Conservation (phyloP, 1,140 invertebrate genomes). For the Tetramorium simillimum region DNA sequence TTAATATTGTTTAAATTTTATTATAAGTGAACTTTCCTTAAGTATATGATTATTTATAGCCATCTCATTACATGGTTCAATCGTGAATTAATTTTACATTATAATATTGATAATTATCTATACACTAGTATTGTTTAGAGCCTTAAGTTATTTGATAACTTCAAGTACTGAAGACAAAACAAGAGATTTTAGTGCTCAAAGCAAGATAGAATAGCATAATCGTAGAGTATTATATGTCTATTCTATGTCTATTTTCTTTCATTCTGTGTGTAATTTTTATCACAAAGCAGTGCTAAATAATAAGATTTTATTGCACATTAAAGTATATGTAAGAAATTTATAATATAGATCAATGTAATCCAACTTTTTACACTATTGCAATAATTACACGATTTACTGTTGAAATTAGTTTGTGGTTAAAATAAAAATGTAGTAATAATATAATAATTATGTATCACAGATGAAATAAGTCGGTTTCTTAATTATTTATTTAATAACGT, state of each 20-base stretch:
- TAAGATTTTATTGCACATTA: slow-evolving; percentile 2
- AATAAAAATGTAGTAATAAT: background rate
- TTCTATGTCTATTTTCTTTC: slow-evolving; percentile 16
- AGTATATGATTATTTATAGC: background rate
- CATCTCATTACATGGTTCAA: background rate
- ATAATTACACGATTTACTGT: background rate
- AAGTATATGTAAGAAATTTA: slow-evolving; percentile 9
- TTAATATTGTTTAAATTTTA: slow-evolving; percentile 20
- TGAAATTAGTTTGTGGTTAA: background rate
- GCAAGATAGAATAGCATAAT: background rate
- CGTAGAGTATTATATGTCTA: slow-evolving; percentile 8
- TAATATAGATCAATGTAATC: background rate
- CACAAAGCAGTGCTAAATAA: slow-evolving; percentile 22
- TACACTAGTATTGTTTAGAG: slow-evolving; percentile 21
- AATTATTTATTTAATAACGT: background rate
- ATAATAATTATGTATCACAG: slow-evolving; percentile 11
- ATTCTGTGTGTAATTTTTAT: slow-evolving; percentile 27
- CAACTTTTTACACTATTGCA: background rate
- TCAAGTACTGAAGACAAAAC: slow-evolving; percentile 10
- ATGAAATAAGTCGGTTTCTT: slow-evolving; percentile 9
- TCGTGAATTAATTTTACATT: slow-evolving; percentile 18
- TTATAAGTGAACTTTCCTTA: background rate
- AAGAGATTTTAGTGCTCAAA: slow-evolving; percentile 5
- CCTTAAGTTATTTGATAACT: slow-evolving; percentile 4
- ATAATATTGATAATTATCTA: slow-evolving; percentile 18